Evolutionary conservation across 2,113 vertebrate species (phyloP).

Genomic region (Tricholaema leucomelas): DNA sequence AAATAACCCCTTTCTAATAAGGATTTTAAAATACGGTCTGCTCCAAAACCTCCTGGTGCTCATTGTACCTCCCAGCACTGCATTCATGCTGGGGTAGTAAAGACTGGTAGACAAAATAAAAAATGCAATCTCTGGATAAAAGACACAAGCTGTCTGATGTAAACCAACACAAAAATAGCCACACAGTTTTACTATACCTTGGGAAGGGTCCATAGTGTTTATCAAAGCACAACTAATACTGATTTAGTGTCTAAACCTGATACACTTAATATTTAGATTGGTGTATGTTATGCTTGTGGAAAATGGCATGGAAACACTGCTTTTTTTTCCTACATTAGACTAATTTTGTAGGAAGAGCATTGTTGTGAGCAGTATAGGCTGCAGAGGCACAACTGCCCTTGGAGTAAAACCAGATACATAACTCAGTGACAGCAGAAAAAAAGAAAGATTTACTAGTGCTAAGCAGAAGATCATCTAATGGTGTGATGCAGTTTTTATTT

Average conservation of each 20-base stretch:
- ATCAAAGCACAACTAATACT: not conserved
- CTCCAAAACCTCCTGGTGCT: conserved; percentile 22
- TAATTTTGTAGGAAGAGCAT: not conserved
- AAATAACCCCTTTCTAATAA: conserved; percentile 61
- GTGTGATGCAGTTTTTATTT: not conserved
- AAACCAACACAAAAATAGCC: not conserved
- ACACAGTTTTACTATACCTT: not conserved
- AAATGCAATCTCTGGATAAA: not conserved
- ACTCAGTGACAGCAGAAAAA: not conserved
- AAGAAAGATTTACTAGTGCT: not conserved
- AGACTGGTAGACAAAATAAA: not conserved
- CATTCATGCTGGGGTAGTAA: not conserved
- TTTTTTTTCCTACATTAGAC: not conserved
- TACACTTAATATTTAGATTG: not conserved
- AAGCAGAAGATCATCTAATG: not conserved
- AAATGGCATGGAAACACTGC: not conserved
- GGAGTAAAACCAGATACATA: not conserved
- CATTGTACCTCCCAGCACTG: not conserved
- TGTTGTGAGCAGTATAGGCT: not conserved
- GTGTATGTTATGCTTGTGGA: not conserved
- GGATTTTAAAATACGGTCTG: conserved; percentile 10
- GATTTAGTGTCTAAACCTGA: not conserved
- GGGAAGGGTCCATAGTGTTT: not conserved
- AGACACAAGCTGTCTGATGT: not conserved
- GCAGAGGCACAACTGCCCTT: not conserved